Evolutionary conservation across 64 coral and sea anemone species (phyloP).

Genomic region (Anthopleura sola): DNA sequence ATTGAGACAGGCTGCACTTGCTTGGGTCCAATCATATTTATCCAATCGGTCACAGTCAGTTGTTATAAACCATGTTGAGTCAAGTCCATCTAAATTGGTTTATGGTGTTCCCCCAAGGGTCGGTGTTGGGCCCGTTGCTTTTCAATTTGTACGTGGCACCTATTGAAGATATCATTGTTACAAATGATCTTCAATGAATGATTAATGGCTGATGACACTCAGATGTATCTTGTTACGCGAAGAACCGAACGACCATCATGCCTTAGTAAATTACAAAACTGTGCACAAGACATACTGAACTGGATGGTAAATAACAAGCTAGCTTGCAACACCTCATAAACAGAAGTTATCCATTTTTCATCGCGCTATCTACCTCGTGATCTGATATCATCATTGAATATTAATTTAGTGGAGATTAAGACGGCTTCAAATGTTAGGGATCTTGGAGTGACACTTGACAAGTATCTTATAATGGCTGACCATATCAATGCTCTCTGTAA

Average conservation of each 20-base stretch:
- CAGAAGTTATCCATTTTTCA: too few relatives aligned
- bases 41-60: not conserved
- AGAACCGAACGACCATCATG: not conserved
- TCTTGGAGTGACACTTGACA: constrained; percentile 14
- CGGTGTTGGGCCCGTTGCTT: not conserved
- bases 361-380: too few relatives aligned
- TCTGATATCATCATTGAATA: too few relatives aligned
- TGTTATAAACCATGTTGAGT: not conserved
- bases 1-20: not conserved
- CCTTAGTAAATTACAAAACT: not conserved
- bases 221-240: not conserved
- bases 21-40: not conserved
- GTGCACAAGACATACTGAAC: not conserved
- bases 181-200: not conserved
- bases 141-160: not conserved
- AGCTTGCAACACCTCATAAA: not conserved
- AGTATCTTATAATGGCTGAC: not conserved
- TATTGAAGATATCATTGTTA: not conserved
- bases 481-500: not conserved
- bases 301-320: not conserved
- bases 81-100: not conserved
- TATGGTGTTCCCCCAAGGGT: constrained; percentile 1
- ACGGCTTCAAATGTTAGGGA: too few relatives aligned
- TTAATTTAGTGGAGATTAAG: too few relatives aligned
- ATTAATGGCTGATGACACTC: constrained; percentile 47